phyloP scores from a whole-genome alignment of 2,888 invertebrate species.

The Cephus spinipes region DNA sequence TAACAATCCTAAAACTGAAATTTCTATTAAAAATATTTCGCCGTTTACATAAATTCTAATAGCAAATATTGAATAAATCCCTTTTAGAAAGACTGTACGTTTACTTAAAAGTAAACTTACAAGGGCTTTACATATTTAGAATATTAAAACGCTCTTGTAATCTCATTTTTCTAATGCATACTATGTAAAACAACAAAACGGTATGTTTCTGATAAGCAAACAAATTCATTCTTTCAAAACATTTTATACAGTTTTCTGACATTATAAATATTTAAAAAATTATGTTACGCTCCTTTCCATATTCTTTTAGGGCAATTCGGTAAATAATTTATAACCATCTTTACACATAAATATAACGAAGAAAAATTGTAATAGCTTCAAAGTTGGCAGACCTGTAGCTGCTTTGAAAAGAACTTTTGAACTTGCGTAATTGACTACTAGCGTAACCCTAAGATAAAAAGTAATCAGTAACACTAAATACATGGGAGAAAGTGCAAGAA shows the following conservation, averaged over 20 bases:
- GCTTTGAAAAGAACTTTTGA: not conserved
- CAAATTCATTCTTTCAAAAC: not conserved
- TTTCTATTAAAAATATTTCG: not conserved
- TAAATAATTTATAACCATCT: not conserved
- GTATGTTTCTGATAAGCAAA: not conserved
- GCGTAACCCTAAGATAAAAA: not conserved
- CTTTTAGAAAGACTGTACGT: not conserved
- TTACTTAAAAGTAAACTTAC: not conserved
- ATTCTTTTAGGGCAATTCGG: not conserved
- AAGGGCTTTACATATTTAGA: not conserved
- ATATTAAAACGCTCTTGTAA: not conserved
- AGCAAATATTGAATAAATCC: not conserved
- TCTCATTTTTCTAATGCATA: not conserved
- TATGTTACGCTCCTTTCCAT: not conserved
- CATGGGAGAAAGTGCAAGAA: not conserved
- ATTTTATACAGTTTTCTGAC: not conserved
- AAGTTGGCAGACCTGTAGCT: not conserved
- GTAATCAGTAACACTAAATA: not conserved
- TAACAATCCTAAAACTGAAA: not conserved
- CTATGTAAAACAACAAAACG: not conserved
- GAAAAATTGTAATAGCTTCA: not conserved
- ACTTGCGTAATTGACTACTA: not conserved
- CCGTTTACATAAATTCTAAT: not conserved
- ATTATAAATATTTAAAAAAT: not conserved
- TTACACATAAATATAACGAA: not conserved